Percentiles rank a stretch among this genome's conserved stretches.
phyloP scores from a whole-genome alignment of 2,888 invertebrate species.

The Herminia tarsipennalis region DNA sequence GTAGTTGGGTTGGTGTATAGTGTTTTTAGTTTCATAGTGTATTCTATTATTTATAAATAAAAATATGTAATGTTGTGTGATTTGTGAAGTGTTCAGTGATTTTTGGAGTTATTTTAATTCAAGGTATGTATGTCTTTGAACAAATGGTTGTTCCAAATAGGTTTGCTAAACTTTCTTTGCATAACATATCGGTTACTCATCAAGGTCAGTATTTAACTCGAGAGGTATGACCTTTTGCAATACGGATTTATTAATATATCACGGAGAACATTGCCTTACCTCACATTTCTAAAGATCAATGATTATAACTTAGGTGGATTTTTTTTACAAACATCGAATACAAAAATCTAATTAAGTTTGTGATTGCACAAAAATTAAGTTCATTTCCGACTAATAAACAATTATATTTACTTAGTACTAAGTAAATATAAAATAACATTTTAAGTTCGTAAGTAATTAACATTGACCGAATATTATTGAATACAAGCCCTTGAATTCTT shows the following conservation, averaged over 20 bases:
- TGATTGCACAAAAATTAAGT: too few species aligned
- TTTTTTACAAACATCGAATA: too few species aligned
- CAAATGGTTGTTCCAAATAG: constrained; percentile 52
- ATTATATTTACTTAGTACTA: too few species aligned
- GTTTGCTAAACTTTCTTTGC: constrained; percentile 70
- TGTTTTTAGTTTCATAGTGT: constrained; percentile 54
- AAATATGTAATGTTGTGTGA: constrained; percentile 40
- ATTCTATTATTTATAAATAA: constrained; percentile 41
- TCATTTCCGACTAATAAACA: too few species aligned
- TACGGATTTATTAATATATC: constrained; percentile 13
- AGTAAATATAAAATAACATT: too few species aligned
- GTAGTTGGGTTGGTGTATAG: constrained; percentile 65
- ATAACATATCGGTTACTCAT: constrained; percentile 65
- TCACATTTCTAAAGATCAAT: too few species aligned
- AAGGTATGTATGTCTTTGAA: constrained; percentile 37
- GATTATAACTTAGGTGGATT: too few species aligned
- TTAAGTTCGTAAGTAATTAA: too few species aligned
- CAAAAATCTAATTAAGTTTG: too few species aligned
- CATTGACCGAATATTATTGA: too few species aligned
- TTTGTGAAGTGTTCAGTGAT: constrained; percentile 44
- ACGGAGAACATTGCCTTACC: not conserved
- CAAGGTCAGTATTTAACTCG: constrained; percentile 61
- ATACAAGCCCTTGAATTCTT: too few species aligned
- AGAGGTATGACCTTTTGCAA: constrained; percentile 38
- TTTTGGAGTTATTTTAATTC: constrained; percentile 21